phyloP scores from a whole-genome alignment of 1,140 invertebrate genomes.

The Lamellibrachia luymesi region DNA sequence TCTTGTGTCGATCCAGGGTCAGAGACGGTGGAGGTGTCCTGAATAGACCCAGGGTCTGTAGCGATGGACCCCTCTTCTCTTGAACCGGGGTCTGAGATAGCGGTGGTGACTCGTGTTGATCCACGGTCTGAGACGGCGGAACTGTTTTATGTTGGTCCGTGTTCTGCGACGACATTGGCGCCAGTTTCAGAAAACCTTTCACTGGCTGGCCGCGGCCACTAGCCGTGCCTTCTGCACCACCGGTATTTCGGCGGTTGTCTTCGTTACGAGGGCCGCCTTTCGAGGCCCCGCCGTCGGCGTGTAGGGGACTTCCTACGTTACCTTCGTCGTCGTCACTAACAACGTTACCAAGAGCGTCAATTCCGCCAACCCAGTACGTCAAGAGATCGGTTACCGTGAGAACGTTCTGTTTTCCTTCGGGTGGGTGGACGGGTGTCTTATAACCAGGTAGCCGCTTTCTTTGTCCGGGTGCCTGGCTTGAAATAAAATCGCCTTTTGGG shows the following conservation, averaged over 20 bases:
- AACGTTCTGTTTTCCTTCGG: background rate
- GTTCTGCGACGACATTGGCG: background rate
- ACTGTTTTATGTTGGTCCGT: background rate
- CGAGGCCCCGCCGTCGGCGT: too few relatives aligned
- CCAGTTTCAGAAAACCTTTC: background rate
- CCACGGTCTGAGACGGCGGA: background rate
- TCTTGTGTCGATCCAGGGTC: too few relatives aligned
- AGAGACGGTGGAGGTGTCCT: too few relatives aligned
- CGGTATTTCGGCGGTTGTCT: too few relatives aligned
- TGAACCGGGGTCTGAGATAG: background rate
- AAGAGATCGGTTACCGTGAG: background rate
- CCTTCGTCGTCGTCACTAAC: background rate
- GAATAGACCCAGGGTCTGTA: too few relatives aligned
- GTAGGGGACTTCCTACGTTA: background rate
- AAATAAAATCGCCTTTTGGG: background rate
- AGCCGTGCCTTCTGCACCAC: background rate
- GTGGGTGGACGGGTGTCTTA: background rate
- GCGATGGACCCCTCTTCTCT: too few relatives aligned
- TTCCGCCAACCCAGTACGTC: background rate
- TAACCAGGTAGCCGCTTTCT: background rate
- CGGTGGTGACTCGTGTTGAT: background rate
- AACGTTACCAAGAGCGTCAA: background rate
- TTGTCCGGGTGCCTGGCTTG: too few relatives aligned
- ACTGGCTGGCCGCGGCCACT: too few relatives aligned
- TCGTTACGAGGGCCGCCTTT: too few relatives aligned